phyloP scores from a whole-genome alignment of 2,888 invertebrate species.

The Parnassius orleans region DNA sequence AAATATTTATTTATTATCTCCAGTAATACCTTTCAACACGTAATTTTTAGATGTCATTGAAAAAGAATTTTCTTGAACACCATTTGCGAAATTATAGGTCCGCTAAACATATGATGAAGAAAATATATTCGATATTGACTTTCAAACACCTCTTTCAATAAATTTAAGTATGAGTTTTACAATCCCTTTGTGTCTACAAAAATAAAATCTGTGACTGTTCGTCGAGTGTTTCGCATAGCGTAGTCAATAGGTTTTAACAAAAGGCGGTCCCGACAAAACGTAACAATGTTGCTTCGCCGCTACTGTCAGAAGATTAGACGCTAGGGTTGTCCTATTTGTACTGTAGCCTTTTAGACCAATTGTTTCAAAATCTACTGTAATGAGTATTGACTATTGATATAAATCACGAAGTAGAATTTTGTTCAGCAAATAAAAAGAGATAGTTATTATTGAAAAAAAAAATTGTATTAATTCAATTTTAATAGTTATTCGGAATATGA shows the following conservation, averaged over 20 bases:
- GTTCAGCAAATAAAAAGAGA: no score
- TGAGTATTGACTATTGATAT: not conserved
- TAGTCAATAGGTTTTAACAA: constrained; percentile 26
- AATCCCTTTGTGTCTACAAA: constrained; percentile 25
- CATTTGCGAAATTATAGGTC: not conserved
- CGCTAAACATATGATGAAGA: not conserved
- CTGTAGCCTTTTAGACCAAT: not conserved
- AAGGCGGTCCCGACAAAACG: constrained; percentile 26
- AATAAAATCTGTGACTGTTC: constrained; percentile 23
- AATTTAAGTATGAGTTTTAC: constrained; percentile 26
- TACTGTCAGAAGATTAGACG: constrained; percentile 25
- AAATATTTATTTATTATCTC: no score
- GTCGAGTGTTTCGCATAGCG: constrained; percentile 21
- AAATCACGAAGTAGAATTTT: not conserved
- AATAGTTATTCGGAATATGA: no score
- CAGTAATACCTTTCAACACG: not conserved
- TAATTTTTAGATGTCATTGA: not conserved
- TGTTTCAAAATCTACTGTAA: not conserved
- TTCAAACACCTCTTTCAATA: constrained; percentile 25
- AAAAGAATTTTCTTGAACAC: not conserved
- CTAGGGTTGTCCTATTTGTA: constrained; percentile 17
- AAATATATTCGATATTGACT: constrained; percentile 23
- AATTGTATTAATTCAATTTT: not conserved
- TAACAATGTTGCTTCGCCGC: constrained; percentile 25
- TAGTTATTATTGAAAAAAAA: no score